Evolutionary conservation across 2,888 invertebrate species (phyloP), one percentile per base, ranked within the genome.

Genomic region (Biston stratarius): DNA sequence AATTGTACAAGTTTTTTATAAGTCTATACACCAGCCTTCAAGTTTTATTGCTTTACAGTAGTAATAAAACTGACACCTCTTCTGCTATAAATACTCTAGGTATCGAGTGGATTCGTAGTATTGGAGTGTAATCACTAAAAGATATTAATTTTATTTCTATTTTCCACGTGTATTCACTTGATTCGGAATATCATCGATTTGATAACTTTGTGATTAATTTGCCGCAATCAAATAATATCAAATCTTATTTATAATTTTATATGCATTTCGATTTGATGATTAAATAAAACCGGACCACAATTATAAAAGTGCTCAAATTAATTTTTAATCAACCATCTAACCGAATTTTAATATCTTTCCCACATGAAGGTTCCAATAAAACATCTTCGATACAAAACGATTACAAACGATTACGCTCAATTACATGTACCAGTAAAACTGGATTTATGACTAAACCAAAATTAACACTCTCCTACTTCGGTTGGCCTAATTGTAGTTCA

Each of bases 371-470:
- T 77, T 77, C 72, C 77, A 79, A 85, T 85, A 84, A 83, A 85
- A 79, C 76, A 79, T 80, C 76, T 76, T 75, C 77, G 69, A 83
- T 82, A 74, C 81, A 63, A 83, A 83, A 73, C 82, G 82, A 86
- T 89, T 86, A 84, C 77, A 77, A 74, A 73, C 84, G 82, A 89
- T 89, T 90, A 87, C 86, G 67, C 75, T 77, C 86, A 88, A 90
- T 87, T 87, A 87, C 83, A 83, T 65, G 70, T 71, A 83, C 69
- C 79, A 87, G 85, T 87, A 83, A 88, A 89, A 87, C 77, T 82
- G 83, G 80, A 89, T 91, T 89, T 89, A 90, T 81, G 87, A 87
- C 78, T 81, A 84, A 86, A 89, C 84, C 85, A 77, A 90, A 91
- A 92, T 91, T 89, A 91, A 91, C 86, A 88, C 87, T 82, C 79